These are phyloP conservation scores for Aphidoletes aphidimyza DNA, from an alignment of 2,888 invertebrate genomes.

Conservation along the genomic window DNA sequence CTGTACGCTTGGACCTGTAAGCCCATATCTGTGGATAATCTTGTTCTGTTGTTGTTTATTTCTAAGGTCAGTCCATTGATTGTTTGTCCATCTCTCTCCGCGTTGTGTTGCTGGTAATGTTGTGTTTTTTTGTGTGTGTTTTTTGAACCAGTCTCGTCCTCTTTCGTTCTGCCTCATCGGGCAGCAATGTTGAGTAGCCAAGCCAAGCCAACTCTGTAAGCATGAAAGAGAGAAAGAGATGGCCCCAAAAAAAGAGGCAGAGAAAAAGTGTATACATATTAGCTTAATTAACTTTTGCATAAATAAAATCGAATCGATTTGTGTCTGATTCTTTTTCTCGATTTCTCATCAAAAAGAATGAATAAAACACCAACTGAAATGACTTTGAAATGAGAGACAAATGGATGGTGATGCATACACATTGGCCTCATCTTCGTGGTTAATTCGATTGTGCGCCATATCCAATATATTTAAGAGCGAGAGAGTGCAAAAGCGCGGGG, in stretches of 20 bases:
- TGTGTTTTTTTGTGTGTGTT: background rate
- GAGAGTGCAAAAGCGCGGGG: too few relatives aligned
- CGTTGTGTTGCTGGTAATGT: background rate
- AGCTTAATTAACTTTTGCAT: slow-evolving; percentile 54
- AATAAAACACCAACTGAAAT: slow-evolving; percentile 52
- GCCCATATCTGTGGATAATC: slow-evolving; percentile 35
- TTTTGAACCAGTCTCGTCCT: background rate
- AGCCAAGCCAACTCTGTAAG: too few relatives aligned
- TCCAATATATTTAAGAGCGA: slow-evolving; percentile 17
- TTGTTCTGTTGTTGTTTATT: slow-evolving; percentile 26
- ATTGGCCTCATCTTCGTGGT: slow-evolving; percentile 48
- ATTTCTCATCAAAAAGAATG: slow-evolving; percentile 53
- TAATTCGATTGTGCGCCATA: slow-evolving; percentile 43
- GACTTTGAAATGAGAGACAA: slow-evolving; percentile 52
- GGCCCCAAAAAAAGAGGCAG: background rate
- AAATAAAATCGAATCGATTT: slow-evolving; percentile 54
- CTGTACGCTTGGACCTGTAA: slow-evolving; percentile 1
- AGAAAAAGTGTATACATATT: slow-evolving; percentile 51
- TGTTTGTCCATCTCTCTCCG: background rate
- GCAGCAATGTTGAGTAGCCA: too few relatives aligned
- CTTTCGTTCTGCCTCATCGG: background rate
- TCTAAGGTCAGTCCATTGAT: background rate
- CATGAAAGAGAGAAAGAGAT: too few relatives aligned
- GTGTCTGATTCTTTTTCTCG: slow-evolving; percentile 50
- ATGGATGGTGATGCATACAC: slow-evolving; percentile 47